Percentiles rank a stretch among this genome's conserved stretches.
Evolutionary conservation across 30 jellyfish, hydroid and myxozoan genomes (phyloP).

Genomic region (Cassiopea andromeda): DNA sequence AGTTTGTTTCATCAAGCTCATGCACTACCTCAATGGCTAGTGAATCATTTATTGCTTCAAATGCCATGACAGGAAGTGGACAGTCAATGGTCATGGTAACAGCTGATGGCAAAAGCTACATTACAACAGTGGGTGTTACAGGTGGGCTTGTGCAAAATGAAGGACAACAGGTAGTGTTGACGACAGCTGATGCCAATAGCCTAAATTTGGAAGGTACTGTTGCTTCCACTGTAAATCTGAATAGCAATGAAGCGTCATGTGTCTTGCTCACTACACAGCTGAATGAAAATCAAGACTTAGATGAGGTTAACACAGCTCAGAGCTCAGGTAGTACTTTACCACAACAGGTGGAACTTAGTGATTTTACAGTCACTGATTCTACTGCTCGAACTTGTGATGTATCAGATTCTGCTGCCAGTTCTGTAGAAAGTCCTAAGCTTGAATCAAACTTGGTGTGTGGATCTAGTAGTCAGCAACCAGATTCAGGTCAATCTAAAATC

Average conservation of each 20-base stretch:
- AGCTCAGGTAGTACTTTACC: neutral
- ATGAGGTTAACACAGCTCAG: slow-evolving; percentile 9
- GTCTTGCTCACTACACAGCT: slow-evolving; percentile 17
- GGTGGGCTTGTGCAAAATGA: slow-evolving; percentile 34
- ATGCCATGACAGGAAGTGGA: slow-evolving; percentile 54
- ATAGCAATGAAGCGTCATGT: slow-evolving; percentile 21
- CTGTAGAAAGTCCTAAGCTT: slow-evolving; percentile 2
- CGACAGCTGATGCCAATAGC: slow-evolving; percentile 38
- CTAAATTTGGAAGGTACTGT: slow-evolving; percentile 17
- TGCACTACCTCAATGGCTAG: slow-evolving; percentile 41
- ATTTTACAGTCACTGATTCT: slow-evolving; percentile 67
- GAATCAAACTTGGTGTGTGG: slow-evolving; percentile 53
- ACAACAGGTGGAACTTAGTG: slow-evolving; percentile 21
- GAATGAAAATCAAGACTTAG: neutral
- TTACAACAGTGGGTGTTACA: slow-evolving; percentile 51
- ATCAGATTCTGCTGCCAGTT: neutral
- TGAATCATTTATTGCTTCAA: slow-evolving; percentile 49
- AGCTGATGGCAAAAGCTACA: slow-evolving; percentile 65
- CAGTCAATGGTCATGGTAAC: slow-evolving; percentile 73
- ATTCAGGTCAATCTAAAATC: slow-evolving; percentile 19
- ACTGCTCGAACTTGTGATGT: slow-evolving; percentile 41
- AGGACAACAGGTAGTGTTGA: slow-evolving; percentile 40
- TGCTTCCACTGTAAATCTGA: neutral
- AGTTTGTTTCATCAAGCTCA: slow-evolving; percentile 44
- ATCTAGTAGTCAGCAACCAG: slow-evolving; percentile 40